These are phyloP conservation scores for Orientallactaga sibirica DNA, from an alignment of 2,797 vertebrate genomes.

Conservation along the genomic window DNA sequence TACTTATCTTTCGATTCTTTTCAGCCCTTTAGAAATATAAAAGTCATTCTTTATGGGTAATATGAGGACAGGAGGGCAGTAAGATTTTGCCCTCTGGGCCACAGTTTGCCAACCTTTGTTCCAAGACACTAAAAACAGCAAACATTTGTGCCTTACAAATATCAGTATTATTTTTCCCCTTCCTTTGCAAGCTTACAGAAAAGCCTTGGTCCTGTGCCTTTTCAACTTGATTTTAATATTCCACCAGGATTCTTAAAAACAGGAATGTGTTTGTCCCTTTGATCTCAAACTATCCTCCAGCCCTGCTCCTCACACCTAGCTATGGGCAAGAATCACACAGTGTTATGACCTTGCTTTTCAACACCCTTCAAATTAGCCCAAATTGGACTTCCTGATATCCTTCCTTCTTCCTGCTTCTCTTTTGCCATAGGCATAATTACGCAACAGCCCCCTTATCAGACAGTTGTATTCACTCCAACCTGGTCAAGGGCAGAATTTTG, in stretches of 20 bases:
- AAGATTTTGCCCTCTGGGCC: background rate
- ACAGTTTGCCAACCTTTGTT: background rate
- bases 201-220: background rate
- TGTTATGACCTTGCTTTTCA: background rate
- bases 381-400: background rate
- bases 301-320: background rate
- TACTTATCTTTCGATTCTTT: slow-evolving; percentile 3
- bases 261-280: background rate
- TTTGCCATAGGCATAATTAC: background rate
- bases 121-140: background rate
- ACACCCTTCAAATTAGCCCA: background rate
- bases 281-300: background rate
- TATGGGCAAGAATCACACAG: background rate
- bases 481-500: background rate
- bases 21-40: background rate
- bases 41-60: background rate
- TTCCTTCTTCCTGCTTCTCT: background rate
- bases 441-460: background rate
- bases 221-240: background rate
- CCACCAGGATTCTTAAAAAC: background rate
- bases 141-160: background rate
- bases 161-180: background rate
- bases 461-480: background rate
- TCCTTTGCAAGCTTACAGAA: background rate
- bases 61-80: background rate